Conservation (phyloP, 1,140 invertebrate genomes). For the Zaprionus tsacasi region DNA sequence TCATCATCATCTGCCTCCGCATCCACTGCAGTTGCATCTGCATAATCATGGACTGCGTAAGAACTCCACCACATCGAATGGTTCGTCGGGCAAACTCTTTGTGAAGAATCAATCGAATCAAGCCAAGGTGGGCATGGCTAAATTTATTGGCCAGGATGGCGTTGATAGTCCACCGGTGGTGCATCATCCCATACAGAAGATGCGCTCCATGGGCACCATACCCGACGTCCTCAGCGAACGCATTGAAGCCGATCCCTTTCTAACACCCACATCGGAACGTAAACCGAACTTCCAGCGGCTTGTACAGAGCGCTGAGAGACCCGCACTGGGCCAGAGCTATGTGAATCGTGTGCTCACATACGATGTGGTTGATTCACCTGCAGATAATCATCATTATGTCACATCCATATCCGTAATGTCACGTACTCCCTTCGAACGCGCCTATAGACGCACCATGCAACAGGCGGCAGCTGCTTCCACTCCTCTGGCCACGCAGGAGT, state of each 20-base stretch:
- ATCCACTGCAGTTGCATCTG: slow-evolving; percentile 40
- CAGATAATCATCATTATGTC: slow-evolving; percentile 28
- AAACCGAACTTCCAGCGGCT: slow-evolving; percentile 65
- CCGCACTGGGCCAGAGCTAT: slow-evolving; percentile 47
- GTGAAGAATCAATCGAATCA: slow-evolving; percentile 64
- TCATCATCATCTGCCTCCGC: not conserved
- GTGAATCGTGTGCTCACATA: slow-evolving; percentile 69
- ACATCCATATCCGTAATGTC: slow-evolving; percentile 67
- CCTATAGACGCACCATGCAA: slow-evolving; percentile 72
- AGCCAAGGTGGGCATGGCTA: slow-evolving; percentile 80
- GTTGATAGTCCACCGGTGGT: slow-evolving; percentile 54
- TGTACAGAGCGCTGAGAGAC: slow-evolving; percentile 69
- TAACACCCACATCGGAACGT: slow-evolving; percentile 73
- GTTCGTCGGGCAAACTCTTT: slow-evolving; percentile 67
- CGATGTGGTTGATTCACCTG: slow-evolving; percentile 71
- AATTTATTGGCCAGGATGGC: slow-evolving; percentile 79
- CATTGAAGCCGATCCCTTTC: slow-evolving; percentile 75
- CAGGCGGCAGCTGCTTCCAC: slow-evolving; percentile 54
- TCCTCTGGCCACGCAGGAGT: slow-evolving; percentile 57
- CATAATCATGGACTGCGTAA: slow-evolving; percentile 52
- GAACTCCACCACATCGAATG: slow-evolving; percentile 68
- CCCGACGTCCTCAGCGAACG: slow-evolving; percentile 76
- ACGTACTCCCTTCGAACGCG: slow-evolving; percentile 79
- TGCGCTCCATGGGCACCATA: slow-evolving; percentile 83
- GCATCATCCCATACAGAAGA: slow-evolving; percentile 81